A percentile compares a stretch with the other conserved stretches of the same genome.
These are phyloP conservation scores for Torymus texanus DNA, from an alignment of 2,888 invertebrate species.

Conservation along the genomic window DNA sequence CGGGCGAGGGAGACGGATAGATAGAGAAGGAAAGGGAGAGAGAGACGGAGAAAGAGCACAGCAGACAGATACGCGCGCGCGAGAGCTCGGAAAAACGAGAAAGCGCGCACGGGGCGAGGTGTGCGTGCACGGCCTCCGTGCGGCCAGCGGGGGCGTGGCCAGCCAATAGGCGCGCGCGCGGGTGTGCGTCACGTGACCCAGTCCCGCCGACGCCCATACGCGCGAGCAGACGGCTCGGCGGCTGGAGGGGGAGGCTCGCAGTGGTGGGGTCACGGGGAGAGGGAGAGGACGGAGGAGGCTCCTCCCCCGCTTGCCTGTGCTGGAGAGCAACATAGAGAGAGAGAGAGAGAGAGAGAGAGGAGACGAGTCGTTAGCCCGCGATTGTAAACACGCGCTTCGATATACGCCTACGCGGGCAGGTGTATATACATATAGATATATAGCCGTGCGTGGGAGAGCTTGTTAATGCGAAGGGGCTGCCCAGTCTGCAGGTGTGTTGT, in stretches of 20 bases:
- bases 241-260: no score
- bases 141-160: constrained; percentile 44
- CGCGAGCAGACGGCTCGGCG: neutral
- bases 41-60: constrained; percentile 5
- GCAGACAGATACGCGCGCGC: constrained; percentile 1
- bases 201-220: constrained; percentile 39
- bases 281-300: constrained; percentile 47
- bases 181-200: constrained; percentile 56
- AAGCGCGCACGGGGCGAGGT: neutral
- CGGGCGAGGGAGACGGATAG: constrained; percentile 26
- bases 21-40: constrained; percentile 4
- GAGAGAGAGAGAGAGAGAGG: constrained; percentile 5
- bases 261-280: neutral
- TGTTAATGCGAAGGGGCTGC: neutral
- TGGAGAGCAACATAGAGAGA: neutral
- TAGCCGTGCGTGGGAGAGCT: no score
- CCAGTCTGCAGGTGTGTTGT: neutral
- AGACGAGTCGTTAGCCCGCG: constrained; percentile 50
- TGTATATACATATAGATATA: no score
- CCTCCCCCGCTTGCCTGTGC: constrained; percentile 47
- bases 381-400: constrained; percentile 54
- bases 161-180: constrained; percentile 45
- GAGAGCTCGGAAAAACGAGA: neutral
- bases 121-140: neutral
- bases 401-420: constrained; percentile 51